Base-by-base conservation (phyloP, 2,113 vertebrate genomes). In the Arenaria interpres region DNA sequence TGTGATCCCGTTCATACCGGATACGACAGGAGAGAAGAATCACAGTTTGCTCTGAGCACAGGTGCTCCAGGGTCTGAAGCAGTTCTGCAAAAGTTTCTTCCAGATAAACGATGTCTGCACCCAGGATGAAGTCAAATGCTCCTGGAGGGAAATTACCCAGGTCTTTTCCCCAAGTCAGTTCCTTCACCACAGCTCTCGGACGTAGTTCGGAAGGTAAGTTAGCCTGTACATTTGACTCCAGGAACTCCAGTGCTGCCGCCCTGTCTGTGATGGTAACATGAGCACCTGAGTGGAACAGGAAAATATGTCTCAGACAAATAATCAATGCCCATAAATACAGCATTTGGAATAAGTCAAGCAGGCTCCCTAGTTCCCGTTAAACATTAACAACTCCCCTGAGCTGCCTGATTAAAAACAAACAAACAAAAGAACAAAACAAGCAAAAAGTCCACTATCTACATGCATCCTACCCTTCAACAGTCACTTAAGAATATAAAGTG, bases 101-200 rank as follows among this genome's bases (percentile, higher is more conserved):
- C 97, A 99, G 97, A 96, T 99, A 99, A 60, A 99, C 98, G 0
- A 99, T 99, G 97, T 99, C 99, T 2, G 99, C 99, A 62, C 99
- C 99, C 68, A 99, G 97, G 33, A 99, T 91, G 27, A 99, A 83
- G 60, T 99, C 99, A 88, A 98, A 99, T 11, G 98, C 97, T 79
- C 98, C 98, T 3, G 98, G 75, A 23, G 97, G 94, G 93, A 98
- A 99, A 27, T 89, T 97, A 3, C 94, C 97, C 18, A 99, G 97
- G 51, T 97, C 95, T 71, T 98, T 97, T 13, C 99, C 99, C 99
- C 99, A 99, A 1, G 98, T 99, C 86, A 99, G 98, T 91, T 99
- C 99, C 2, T 98, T 99, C 63, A 99, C 98, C 12, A 93, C 96
- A 18, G 95, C 98, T 39, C 97, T 98, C 1, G 89, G 90, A 53